These are phyloP conservation scores for Neoniphon sammara DNA, from an alignment of 2,797 vertebrate genomes.

Conservation along the genomic window DNA sequence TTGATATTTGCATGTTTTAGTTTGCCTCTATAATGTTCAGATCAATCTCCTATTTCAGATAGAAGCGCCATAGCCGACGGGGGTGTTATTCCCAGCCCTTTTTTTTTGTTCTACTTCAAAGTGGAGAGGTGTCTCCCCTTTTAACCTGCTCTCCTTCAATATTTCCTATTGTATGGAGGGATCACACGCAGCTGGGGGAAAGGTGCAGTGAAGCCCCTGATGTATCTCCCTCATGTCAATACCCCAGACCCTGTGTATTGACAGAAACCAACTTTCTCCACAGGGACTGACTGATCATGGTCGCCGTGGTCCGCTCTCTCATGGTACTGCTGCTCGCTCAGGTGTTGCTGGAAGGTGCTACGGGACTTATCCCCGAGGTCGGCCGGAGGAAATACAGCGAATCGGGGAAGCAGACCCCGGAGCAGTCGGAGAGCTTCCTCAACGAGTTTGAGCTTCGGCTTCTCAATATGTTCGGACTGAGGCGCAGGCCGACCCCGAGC, in stretches of 20 bases:
- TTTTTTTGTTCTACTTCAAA: slow-evolving; percentile 79
- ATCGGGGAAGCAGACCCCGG: slow-evolving; percentile 86
- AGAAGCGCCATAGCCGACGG: slow-evolving; percentile 62
- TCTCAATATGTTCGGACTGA: slow-evolving; percentile 96
- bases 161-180: slow-evolving; percentile 64
- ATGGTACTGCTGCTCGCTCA: slow-evolving; percentile 97
- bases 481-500: slow-evolving; percentile 92
- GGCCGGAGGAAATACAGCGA: slow-evolving; percentile 91
- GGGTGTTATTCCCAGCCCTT: slow-evolving; percentile 56
- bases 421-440: slow-evolving; percentile 90
- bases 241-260: slow-evolving; percentile 73
- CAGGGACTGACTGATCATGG: slow-evolving; percentile 97
- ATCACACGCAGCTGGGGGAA: slow-evolving; percentile 59
- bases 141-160: slow-evolving; percentile 73
- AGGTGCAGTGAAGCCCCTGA: slow-evolving; percentile 61
- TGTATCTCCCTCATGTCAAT: slow-evolving; percentile 68
- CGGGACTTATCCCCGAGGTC: slow-evolving; percentile 95
- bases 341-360: slow-evolving; percentile 93
- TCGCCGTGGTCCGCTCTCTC: slow-evolving; percentile 94
- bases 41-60: slow-evolving; percentile 69
- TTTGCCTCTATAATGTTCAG: slow-evolving; percentile 53
- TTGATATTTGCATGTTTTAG: slow-evolving; percentile 72
- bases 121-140: slow-evolving; percentile 73
- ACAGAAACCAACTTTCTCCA: slow-evolving; percentile 73
- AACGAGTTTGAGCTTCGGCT: slow-evolving; percentile 94